Percentiles rank a stretch among this genome's conserved stretches.
Evolutionary conservation across 2,113 vertebrate genomes (phyloP).

Genomic region (Chaetorhynchus papuensis): DNA sequence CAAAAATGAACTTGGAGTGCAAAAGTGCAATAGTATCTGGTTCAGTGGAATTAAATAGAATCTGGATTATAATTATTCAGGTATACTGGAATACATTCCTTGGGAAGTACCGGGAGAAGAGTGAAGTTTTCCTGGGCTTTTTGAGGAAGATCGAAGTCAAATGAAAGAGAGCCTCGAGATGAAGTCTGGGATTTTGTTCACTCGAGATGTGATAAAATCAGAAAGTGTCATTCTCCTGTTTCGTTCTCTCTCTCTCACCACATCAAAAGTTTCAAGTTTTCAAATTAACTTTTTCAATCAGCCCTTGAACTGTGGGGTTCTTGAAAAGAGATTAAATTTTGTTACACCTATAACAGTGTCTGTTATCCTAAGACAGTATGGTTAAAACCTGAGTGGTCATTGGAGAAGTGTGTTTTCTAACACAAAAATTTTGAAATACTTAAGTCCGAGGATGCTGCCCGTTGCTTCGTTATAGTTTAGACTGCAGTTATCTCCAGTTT

Average conservation of each 20-base stretch:
- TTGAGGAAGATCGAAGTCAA: not conserved
- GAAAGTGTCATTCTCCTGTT: not conserved
- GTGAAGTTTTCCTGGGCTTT: not conserved
- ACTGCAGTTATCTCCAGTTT: not conserved
- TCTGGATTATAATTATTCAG: not conserved
- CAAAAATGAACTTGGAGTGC: not conserved
- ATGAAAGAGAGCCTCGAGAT: not conserved
- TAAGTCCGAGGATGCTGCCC: not conserved
- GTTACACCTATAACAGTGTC: not conserved
- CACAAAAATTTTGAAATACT: not conserved
- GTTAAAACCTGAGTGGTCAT: not conserved
- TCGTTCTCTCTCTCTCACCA: not conserved
- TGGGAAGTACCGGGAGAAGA: not conserved
- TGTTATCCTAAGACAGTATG: not conserved
- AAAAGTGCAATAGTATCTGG: not conserved
- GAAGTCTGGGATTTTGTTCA: not conserved
- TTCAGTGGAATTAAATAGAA: not conserved
- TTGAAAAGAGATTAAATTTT: not conserved
- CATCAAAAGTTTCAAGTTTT: not conserved
- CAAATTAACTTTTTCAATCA: not conserved
- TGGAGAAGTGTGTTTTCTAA: not conserved
- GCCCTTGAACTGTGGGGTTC: not conserved
- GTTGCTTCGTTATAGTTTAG: not conserved
- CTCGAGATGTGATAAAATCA: not conserved
- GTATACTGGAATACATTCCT: not conserved